Conservation (phyloP, 2,888 invertebrate species). For the Ophion costatus region DNA sequence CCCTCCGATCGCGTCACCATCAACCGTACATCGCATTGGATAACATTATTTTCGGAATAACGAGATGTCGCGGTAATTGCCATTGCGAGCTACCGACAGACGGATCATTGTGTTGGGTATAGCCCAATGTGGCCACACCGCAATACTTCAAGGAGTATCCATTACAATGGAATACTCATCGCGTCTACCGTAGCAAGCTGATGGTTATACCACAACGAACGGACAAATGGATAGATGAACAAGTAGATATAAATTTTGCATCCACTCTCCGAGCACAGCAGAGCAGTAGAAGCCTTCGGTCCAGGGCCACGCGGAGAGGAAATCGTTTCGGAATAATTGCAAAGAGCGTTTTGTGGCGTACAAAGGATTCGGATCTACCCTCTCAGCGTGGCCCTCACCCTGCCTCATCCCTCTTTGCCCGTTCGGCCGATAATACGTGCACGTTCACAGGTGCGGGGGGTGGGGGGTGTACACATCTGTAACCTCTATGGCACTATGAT, state of each 20-base stretch:
- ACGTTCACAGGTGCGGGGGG: conserved; percentile 43
- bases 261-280: conserved; percentile 21
- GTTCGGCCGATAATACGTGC: conserved; percentile 62
- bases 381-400: conserved; percentile 3
- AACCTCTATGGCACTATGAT: conserved; percentile 53
- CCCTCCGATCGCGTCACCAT: conserved; percentile 28
- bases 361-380: conserved; percentile 56
- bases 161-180: conserved; percentile 38
- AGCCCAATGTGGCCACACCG: not conserved
- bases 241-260: conserved; percentile 54
- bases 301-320: conserved; percentile 41
- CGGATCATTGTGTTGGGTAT: not conserved
- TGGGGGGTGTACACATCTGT: conserved; percentile 37
- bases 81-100: not conserved
- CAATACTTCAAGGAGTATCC: conserved; percentile 19
- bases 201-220: conserved; percentile 35
- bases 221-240: conserved; percentile 60
- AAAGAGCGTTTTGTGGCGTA: conserved; percentile 62
- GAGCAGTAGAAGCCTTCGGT: conserved; percentile 36
- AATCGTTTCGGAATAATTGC: conserved; percentile 74
- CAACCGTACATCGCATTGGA: not conserved
- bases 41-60: not conserved
- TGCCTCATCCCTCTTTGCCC: conserved; percentile 9
- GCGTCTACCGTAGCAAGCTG: conserved; percentile 12
- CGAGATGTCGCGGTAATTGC: not conserved